Evolutionary conservation across 2,113 vertebrate species (phyloP), one percentile per base, ranked within the genome.

Genomic region (Istiophorus platypterus): DNA sequence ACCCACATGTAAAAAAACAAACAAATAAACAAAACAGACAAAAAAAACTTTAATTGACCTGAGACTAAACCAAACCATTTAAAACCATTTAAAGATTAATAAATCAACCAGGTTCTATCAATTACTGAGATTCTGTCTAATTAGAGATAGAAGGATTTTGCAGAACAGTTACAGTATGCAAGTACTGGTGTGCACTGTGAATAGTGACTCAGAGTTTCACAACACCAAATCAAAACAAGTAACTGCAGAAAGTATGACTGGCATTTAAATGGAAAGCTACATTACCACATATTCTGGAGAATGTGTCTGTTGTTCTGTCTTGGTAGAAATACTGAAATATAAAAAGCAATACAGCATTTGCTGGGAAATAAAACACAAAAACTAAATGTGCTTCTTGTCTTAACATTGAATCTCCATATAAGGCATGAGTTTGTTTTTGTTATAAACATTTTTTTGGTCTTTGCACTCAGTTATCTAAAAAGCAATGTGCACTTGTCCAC

Each of bases 341-440:
- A 89, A 92, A 92, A 89, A 92, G 88, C 90, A 87, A 93, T 67
- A 92, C 75, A 84, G 83, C 85, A 66, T 91, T 89, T 0, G 76
- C 86, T 72, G 79, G 66, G 56, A 92, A 92, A 89, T 84, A 77
- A 90, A 88, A 92, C 84, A 93, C 86, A 84, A 85, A 92, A 93
- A 93, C 86, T 73, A 92, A 93, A 94, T 95, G 95, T 95, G 95
- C 94, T 96, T 95, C 91, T 93, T 93, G 91, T 92, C 86, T 81
- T 91, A 93, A 95, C 91, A 95, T 89, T 93, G 87, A 95, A 89
- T 94, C 87, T 92, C 92, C 93, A 92, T 87, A 93, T 96, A 96
- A 95, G 95, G 95, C 95, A 94, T 95, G 92, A 93, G 90, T 94
- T 93, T 92, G 82, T 89, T 84, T 84, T 86, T 85, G 87, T 93